These are phyloP conservation scores for Etia nguti DNA, from an alignment of 2,113 vertebrate genomes.

Conservation along the genomic window DNA sequence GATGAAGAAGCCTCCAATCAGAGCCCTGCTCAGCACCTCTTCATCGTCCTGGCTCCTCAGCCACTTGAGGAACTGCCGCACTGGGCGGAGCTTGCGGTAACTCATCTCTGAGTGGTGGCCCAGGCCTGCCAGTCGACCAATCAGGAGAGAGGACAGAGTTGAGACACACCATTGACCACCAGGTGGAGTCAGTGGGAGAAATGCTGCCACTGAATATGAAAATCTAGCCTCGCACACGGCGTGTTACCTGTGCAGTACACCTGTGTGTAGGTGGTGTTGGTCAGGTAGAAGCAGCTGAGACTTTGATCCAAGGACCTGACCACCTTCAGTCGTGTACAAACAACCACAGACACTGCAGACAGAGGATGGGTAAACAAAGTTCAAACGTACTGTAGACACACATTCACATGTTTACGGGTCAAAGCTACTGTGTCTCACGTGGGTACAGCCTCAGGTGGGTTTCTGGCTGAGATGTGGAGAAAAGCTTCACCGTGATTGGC, in stretches of 20 bases:
- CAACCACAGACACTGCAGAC: slow-evolving; percentile 67
- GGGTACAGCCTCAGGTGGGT: slow-evolving; percentile 60
- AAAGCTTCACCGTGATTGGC: slow-evolving; percentile 72
- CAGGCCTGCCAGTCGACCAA: slow-evolving; percentile 5
- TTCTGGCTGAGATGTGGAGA: slow-evolving; percentile 75
- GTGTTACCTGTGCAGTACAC: slow-evolving; percentile 61
- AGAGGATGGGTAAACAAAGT: neutral
- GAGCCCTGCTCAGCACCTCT: slow-evolving; percentile 50
- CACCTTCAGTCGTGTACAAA: slow-evolving; percentile 60
- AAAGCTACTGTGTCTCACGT: slow-evolving; percentile 34
- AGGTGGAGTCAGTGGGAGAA: neutral
- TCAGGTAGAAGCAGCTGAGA: slow-evolving; percentile 45
- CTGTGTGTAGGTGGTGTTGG: slow-evolving; percentile 52
- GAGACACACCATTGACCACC: neutral
- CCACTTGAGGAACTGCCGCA: slow-evolving; percentile 66
- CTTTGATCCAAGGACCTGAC: neutral
- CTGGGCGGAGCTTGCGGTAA: slow-evolving; percentile 53
- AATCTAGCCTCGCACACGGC: neutral
- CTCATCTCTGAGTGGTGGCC: slow-evolving; percentile 66
- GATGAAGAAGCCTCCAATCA: slow-evolving; percentile 70
- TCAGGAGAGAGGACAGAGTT: neutral
- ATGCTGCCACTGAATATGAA: neutral
- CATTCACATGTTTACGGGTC: neutral
- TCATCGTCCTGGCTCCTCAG: slow-evolving; percentile 56
- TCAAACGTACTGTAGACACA: neutral